A percentile compares a stretch with the other conserved stretches of the same genome.
Conservation (phyloP, 1,140 invertebrate genomes). For the Rhopalosiphum padi region DNA sequence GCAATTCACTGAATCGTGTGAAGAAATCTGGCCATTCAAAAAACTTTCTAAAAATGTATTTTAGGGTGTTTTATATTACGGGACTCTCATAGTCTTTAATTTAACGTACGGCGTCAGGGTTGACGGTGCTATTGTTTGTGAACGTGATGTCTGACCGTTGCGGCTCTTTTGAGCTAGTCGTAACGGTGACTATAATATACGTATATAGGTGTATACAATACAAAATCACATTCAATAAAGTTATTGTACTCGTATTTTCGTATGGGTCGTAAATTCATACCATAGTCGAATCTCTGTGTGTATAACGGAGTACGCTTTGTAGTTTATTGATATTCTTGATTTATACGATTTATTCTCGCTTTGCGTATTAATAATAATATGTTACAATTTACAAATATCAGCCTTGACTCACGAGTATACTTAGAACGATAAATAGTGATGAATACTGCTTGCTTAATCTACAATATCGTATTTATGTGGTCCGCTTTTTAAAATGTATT, state of each 20-base stretch:
- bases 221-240: neutral
- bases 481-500: neutral
- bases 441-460: neutral
- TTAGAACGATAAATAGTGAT: neutral
- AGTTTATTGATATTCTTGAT: constrained; percentile 13
- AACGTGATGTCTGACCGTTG: neutral
- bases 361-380: neutral
- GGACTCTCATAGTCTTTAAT: neutral
- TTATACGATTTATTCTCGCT: neutral
- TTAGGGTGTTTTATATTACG: neutral
- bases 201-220: neutral
- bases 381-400: neutral
- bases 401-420: neutral
- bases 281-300: neutral
- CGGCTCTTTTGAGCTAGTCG: neutral
- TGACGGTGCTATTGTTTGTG: neutral
- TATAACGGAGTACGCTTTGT: neutral
- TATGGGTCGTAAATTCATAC: neutral
- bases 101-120: neutral
- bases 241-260: neutral
- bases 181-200: neutral
- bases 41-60: neutral
- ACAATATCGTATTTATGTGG: neutral
- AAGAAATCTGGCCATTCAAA: neutral
- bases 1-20: neutral